Evolutionary conservation across 2,888 invertebrate species (phyloP), one percentile per base, ranked within the genome.

Genomic region (Nomada goodeniana): DNA sequence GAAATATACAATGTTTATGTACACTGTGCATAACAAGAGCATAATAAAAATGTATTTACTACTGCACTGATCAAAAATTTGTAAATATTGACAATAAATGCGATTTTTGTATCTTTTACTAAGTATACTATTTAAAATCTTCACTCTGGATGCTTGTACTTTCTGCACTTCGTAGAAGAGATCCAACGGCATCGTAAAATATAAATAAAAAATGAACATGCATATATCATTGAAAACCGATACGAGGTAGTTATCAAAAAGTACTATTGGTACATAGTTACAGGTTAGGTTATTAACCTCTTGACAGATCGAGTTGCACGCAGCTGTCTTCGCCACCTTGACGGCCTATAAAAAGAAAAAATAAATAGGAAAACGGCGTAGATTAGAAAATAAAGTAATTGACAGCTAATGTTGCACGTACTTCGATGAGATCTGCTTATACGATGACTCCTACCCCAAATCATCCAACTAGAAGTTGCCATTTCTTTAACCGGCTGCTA

Each of bases 261-360:
- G 23, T 76, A 23, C 20, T 69, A 36, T 42, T 29, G 44, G 18
- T 70, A 15, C 72, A 57, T 26, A 89, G 42, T 71, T 76, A 42
- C 75, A 93, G 92, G 91, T 92, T 92, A 92, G 88, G 90, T 86
- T 88, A 89, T 91, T 91, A 92, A 95, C 95, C 95, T 94, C 94
- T 94, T 90, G 94, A 94, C 90, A 95, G 92, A 92, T 95, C 95
- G 85, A 95, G 92, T 89, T 95, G 94, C 80, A 95, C 94, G 88
- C 92, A 96, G 92, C 95, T 95, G 94, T 96, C 96, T 93, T 96
- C 96, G 91, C 94, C 95, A 91, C 94, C 93, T 64, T 91, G 92
- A 75, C 93, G 93, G 89, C 91, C 94, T 94, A 89, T 70, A 89
- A 90, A 78, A 79, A 81, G 67, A 83, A 80, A 61, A 60, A 10